Percentiles rank a stretch among this genome's conserved stretches.
phyloP scores from a whole-genome alignment of 2,888 invertebrate species.

The Agrochola circellaris region DNA sequence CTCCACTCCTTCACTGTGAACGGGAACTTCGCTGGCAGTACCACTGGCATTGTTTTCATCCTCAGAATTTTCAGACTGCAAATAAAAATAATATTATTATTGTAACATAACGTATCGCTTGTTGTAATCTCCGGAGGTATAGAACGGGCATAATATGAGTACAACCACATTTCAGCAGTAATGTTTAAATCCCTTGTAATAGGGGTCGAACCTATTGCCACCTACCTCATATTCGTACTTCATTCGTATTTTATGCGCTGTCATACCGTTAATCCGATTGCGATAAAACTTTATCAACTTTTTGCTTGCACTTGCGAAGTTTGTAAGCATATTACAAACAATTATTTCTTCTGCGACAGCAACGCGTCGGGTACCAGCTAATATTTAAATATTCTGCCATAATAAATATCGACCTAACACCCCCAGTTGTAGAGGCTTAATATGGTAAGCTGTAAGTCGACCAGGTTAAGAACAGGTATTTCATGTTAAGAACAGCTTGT shows the following conservation, averaged over 20 bases:
- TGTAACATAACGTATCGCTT: neutral
- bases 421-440: neutral
- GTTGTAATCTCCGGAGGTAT: neutral
- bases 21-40: slow-evolving; percentile 81
- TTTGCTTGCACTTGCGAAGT: too few relatives aligned
- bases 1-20: slow-evolving; percentile 83
- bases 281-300: too few relatives aligned
- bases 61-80: slow-evolving; percentile 84
- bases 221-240: neutral
- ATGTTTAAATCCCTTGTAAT: neutral
- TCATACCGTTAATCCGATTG: too few relatives aligned
- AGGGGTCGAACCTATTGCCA: neutral
- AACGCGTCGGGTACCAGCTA: neutral
- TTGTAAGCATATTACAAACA: neutral
- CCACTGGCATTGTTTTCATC: slow-evolving; percentile 79
- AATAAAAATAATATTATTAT: slow-evolving; percentile 29
- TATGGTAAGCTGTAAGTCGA: neutral
- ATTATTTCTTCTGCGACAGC: neutral
- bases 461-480: neutral
- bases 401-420: neutral
- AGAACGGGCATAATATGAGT: neutral
- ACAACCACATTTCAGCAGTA: neutral
- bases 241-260: too few relatives aligned
- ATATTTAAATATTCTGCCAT: neutral
- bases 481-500: neutral